A percentile compares a stretch with the other conserved stretches of the same genome.
Evolutionary conservation across 2,888 invertebrate species (phyloP).

Genomic region (Octodonta nipae): DNA sequence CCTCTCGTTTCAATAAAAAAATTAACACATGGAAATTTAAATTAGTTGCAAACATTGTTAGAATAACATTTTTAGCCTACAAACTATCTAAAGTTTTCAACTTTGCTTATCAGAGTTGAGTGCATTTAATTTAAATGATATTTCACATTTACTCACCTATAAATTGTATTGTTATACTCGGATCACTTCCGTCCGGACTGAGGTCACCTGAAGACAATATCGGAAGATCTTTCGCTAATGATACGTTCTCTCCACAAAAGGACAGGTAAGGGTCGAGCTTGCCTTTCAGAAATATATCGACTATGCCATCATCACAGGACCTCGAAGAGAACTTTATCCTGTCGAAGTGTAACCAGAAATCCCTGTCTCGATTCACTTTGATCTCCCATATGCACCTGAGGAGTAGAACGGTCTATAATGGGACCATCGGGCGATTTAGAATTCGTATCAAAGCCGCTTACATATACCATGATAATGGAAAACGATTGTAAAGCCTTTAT

Average conservation of each 20-base stretch:
- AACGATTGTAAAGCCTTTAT: no score
- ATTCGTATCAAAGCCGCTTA: no score
- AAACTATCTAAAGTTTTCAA: no score
- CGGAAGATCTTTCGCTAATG: constrained; percentile 64
- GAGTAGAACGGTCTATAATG: constrained; percentile 1
- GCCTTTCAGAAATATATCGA: constrained; percentile 54
- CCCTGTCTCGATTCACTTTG: constrained; percentile 67
- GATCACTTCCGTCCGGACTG: constrained; percentile 42
- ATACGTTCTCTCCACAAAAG: constrained; percentile 76
- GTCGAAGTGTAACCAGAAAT: constrained; percentile 77
- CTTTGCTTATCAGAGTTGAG: no score
- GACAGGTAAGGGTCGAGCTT: constrained; percentile 62
- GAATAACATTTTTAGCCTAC: no score
- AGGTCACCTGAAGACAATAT: constrained; percentile 67
- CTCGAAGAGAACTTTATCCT: constrained; percentile 74
- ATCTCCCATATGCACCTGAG: constrained; percentile 40
- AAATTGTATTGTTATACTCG: constrained; percentile 46
- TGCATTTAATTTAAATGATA: no score
- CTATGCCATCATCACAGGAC: constrained; percentile 73
- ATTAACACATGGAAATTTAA: no score
- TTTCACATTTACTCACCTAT: constrained; percentile 19
- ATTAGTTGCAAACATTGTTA: no score
- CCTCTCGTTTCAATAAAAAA: no score
- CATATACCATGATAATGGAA: no score
- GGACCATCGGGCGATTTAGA: no score